phyloP scores from a whole-genome alignment of 2,113 vertebrate genomes.

The Agelaius tricolor region DNA sequence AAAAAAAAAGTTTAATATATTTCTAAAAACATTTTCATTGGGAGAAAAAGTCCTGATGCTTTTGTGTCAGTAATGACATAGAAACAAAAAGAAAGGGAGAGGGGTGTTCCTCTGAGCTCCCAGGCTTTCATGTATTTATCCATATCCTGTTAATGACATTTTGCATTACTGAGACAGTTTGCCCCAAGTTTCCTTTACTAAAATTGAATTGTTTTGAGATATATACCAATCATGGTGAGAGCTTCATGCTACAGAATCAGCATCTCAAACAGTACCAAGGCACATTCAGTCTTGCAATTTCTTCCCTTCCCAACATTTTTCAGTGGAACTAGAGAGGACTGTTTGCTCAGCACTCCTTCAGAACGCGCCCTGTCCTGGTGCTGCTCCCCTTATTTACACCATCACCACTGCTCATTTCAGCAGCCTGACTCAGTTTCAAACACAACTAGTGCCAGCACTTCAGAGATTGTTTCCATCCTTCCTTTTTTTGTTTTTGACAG shows the following conservation, averaged over 20 bases:
- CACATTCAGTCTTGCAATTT: neutral
- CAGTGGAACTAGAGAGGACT: neutral
- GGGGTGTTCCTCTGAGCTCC: neutral
- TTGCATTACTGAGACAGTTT: neutral
- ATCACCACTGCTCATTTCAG: neutral
- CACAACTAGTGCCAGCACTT: neutral
- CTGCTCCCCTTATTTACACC: neutral
- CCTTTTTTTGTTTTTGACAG: constrained; percentile 5
- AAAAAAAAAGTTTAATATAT: neutral
- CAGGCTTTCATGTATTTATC: neutral
- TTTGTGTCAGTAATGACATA: neutral
- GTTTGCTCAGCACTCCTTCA: neutral
- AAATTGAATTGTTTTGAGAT: neutral
- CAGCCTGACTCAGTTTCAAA: neutral
- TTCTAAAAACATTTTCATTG: neutral
- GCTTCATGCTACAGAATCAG: neutral
- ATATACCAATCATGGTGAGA: neutral
- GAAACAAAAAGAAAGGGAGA: neutral
- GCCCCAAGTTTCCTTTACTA: neutral
- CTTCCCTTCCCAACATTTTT: neutral
- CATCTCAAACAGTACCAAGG: neutral
- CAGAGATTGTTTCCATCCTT: neutral
- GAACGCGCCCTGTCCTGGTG: neutral
- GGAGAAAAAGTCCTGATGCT: neutral
- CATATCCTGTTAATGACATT: neutral